Evolutionary conservation across 1,140 invertebrate species (phyloP).

Genomic region (Aphelinus certus): DNA sequence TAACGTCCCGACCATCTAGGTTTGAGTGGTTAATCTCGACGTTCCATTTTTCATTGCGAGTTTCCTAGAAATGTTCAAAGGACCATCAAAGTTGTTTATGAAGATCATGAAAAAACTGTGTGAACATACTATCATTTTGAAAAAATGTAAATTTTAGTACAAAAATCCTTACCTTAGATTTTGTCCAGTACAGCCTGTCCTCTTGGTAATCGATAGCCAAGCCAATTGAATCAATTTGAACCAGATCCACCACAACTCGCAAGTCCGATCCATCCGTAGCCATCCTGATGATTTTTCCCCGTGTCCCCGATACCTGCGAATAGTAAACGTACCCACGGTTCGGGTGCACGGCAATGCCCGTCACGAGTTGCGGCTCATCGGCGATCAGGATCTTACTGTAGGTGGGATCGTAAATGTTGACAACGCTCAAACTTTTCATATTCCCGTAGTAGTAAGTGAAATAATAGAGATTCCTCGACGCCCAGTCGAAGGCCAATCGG

Average conservation of each 20-base stretch:
- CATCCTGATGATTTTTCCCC: background rate
- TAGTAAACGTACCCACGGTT: slow-evolving; percentile 22
- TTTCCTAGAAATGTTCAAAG: no score
- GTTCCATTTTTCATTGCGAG: background rate
- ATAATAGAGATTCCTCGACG: slow-evolving; percentile 25
- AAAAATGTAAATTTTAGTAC: no score
- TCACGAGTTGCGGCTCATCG: background rate
- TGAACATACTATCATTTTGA: background rate
- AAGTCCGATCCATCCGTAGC: background rate
- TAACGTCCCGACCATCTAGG: slow-evolving; percentile 5
- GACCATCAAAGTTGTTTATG: no score
- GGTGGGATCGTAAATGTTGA: slow-evolving; percentile 1
- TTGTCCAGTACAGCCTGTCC: slow-evolving; percentile 26
- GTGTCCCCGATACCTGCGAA: background rate
- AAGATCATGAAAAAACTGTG: background rate
- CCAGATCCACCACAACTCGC: background rate
- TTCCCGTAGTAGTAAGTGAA: slow-evolving; percentile 16
- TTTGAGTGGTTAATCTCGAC: slow-evolving; percentile 1
- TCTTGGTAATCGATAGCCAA: slow-evolving; percentile 10
- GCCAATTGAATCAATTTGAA: background rate
- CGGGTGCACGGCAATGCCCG: slow-evolving; percentile 8
- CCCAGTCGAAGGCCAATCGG: slow-evolving; percentile 13
- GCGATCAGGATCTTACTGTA: slow-evolving; percentile 27
- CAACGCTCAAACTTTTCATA: slow-evolving; percentile 7
- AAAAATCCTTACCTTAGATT: background rate